Base-by-base conservation (phyloP, 2,797 vertebrate species). In the Muscicapa comitata region DNA sequence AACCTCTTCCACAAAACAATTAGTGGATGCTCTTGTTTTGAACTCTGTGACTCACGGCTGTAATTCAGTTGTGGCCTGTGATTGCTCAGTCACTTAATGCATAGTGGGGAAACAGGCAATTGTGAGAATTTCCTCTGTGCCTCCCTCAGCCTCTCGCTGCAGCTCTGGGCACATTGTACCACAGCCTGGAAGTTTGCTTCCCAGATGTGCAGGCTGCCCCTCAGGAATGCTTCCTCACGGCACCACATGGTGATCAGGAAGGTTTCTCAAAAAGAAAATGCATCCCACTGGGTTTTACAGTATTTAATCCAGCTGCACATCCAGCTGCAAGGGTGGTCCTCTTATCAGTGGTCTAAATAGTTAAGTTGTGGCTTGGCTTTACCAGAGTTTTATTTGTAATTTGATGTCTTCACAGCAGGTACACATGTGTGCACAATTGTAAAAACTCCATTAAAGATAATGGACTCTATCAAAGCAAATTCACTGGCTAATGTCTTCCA, bases 21-120 rank as follows among this genome's bases (percentile, higher is more conserved):
- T 94, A 96, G 93, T 97, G 95, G 96, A 96, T 97, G 95, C 95
- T 96, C 91, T 95, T 94, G 91, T 94, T 96, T 96, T 88, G 95
- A 96, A 91, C 87, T 83, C 92, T 20, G 28, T 96, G 95, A 96
- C 72, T 96, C 96, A 94, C 73, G 93, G 43, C 62, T n/a, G 55
- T 48, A 91, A 78, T 70, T 90, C 79, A 62, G 70, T 0, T 17
- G 63, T 50, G 82, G 87, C 68, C 88, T 94, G 91, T 72, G 95
- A 94, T 93, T 68, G 6, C 48, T 88, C 55, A 31, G 53, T 58
- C 17, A 8, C 72, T 93, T 67, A 80, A 58, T 28, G 70, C 1
- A 0, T 45, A 0, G 2, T 0, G 0, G 94, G 96, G 85, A 96
- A 97, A 77, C 3, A 45, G 66, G 95, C 94, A 70, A 86, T 86